Evolutionary conservation across 2,113 vertebrate species (phyloP), one percentile per base, ranked within the genome.

Genomic region (Nibea coibor): DNA sequence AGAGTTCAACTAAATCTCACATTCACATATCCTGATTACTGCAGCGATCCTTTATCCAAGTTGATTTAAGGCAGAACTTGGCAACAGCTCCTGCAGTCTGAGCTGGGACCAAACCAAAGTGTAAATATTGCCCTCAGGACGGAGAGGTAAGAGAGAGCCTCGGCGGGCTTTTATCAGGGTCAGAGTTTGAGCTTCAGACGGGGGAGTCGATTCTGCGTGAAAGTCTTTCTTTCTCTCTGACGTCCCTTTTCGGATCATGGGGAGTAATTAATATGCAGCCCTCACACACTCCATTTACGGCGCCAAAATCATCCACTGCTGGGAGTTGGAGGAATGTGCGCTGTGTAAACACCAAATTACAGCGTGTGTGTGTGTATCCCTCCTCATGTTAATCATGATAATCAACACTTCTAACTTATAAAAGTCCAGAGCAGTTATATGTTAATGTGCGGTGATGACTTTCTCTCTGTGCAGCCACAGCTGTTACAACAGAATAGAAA

Each of bases 401-500:
- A 76, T 89, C 82, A 76, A 24, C 66, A 45, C 26, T 47, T 72
- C 14, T 35, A 19, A 42, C 28, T 45, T 7, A 63, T 51, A 28
- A 78, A 76, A n/a, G 16, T 28, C 50, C 42, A 5, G 42, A 50
- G 19, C 79, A 51, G 66, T 20, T 17, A 56, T 71, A 69, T 72
- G 67, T 77, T 83, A 65, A 76, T 81, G 69, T 54, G 53, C 43
- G 24, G 50, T 63, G 62, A 83, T 65, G 53, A 81, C 56, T 69
- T 24, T 74, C 50, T 71, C 42, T 67, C 58, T 73, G 72, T 53
- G 72, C 5, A 5, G 22, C 56, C 66, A 72, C 89, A 90, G 90
- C 92, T 91, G 90, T 90, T 89, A 70, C 71, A 89, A 91, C 88
- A 91, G 22, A 22, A 65, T 53, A 66, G 51, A 50, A 85, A 76